Evolutionary conservation across 1,140 invertebrate genomes (phyloP).

Genomic region (Archivesica marissinica): DNA sequence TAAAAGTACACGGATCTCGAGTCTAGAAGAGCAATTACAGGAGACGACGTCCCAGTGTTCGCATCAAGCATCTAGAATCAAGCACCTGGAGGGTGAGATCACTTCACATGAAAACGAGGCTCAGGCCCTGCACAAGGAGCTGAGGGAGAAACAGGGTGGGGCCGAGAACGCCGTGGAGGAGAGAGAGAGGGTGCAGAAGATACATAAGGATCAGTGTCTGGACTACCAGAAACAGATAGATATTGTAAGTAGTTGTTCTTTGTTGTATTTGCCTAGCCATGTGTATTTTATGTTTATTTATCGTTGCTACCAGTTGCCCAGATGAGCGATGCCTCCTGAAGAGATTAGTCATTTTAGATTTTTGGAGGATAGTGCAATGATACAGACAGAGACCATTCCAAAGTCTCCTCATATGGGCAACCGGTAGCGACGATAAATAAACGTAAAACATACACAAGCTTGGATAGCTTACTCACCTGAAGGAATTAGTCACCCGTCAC

Average conservation of each 20-base stretch:
- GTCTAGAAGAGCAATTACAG: slow-evolving; percentile 74
- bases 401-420: too few relatives aligned
- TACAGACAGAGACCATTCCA: too few relatives aligned
- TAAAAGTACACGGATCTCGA: slow-evolving; percentile 64
- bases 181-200: slow-evolving; percentile 67
- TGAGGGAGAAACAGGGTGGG: slow-evolving; percentile 64
- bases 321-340: too few relatives aligned
- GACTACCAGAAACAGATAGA: slow-evolving; percentile 79
- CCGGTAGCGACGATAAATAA: too few relatives aligned
- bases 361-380: too few relatives aligned
- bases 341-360: too few relatives aligned
- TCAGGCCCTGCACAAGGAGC: slow-evolving; percentile 61
- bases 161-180: slow-evolving; percentile 48
- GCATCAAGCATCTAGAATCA: slow-evolving; percentile 59
- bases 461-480: too few relatives aligned
- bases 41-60: slow-evolving; percentile 73
- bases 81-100: slow-evolving; percentile 70
- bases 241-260: slow-evolving; percentile 75
- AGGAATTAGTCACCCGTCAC: too few relatives aligned
- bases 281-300: too few relatives aligned
- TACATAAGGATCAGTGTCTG: slow-evolving; percentile 73
- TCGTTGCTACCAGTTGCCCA: too few relatives aligned
- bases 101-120: slow-evolving; percentile 65
- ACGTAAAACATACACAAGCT: too few relatives aligned
- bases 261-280: too few relatives aligned